Conservation (phyloP, 2,888 invertebrate genomes). For the Lumbricus terrestris region DNA sequence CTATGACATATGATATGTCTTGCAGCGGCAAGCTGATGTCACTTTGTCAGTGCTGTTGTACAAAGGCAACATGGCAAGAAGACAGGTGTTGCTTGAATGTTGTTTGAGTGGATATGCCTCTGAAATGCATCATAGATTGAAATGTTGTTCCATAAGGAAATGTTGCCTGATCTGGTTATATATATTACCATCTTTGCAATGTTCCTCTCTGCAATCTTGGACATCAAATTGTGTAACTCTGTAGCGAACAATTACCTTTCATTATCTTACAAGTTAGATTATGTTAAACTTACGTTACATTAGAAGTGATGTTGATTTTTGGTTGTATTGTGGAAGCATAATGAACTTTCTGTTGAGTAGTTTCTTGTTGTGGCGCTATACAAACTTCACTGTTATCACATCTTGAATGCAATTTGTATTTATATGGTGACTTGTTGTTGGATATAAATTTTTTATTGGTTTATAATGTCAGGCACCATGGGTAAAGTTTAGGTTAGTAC, state of each 20-base stretch:
- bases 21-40: neutral
- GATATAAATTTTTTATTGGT: no score
- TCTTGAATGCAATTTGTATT: neutral
- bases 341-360: neutral
- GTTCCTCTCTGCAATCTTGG: neutral
- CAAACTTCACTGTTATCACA: neutral
- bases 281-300: neutral
- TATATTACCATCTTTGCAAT: neutral
- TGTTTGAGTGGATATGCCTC: neutral
- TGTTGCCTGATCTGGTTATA: no score
- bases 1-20: neutral
- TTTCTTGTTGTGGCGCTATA: neutral
- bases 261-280: neutral
- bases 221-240: neutral
- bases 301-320: neutral
- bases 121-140: neutral
- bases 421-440: neutral
- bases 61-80: neutral
- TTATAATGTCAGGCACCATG: neutral
- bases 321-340: neutral
- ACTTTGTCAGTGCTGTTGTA: neutral
- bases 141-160: neutral
- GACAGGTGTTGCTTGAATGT: neutral
- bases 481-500: neutral
- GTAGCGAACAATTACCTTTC: neutral